phyloP scores from a whole-genome alignment of 2,888 invertebrate genomes.

The Galerucella pusilla region DNA sequence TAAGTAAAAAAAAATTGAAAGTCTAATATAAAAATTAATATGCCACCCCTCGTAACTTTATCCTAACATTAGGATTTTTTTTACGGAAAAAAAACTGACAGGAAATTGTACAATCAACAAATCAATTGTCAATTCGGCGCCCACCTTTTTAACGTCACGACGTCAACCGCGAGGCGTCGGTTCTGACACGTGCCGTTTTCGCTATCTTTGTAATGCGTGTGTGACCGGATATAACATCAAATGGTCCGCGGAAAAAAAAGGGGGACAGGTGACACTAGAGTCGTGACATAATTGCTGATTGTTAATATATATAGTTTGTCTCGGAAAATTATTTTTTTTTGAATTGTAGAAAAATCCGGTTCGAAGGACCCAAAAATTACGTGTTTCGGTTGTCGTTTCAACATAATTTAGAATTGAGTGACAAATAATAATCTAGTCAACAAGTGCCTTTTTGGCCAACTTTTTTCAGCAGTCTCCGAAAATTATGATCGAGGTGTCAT shows the following conservation, averaged over 20 bases:
- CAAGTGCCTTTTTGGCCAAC: no score
- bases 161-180: slow-evolving; percentile 9
- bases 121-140: slow-evolving; percentile 13
- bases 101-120: slow-evolving; percentile 12
- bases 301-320: not conserved
- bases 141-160: slow-evolving; percentile 2
- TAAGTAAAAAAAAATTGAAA: no score
- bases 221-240: slow-evolving; percentile 16
- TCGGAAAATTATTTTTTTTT: not conserved
- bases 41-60: not conserved
- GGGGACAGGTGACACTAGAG: slow-evolving; percentile 9
- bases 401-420: no score
- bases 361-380: no score
- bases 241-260: not conserved
- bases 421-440: no score
- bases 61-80: not conserved
- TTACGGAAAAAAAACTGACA: not conserved
- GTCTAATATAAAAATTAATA: no score
- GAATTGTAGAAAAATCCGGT: no score
- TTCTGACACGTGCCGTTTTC: slow-evolving; percentile 8
- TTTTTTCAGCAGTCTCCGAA: no score
- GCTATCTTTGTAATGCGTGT: not conserved
- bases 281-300: not conserved
- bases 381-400: no score
- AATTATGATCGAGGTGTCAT: no score